Evolutionary conservation across 2,888 invertebrate genomes (phyloP).

Genomic region (Alentia gelatinosa): DNA sequence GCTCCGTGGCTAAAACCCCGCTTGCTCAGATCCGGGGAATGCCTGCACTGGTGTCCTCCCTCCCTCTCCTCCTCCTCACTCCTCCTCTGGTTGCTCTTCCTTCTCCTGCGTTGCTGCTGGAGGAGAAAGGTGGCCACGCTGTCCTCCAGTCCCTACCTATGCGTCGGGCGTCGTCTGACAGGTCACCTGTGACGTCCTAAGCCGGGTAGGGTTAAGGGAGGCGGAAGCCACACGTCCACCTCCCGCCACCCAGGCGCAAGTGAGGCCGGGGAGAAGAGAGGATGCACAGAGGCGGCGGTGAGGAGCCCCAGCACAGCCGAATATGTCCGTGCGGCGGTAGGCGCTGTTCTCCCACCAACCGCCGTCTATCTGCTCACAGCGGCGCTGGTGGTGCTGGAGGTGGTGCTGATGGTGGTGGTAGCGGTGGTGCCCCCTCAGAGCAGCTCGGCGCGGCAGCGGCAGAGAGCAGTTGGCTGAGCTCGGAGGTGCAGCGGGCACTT

Average conservation of each 20-base stretch:
- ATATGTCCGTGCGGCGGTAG: constrained; percentile 20
- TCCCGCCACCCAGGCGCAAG: constrained; percentile 5
- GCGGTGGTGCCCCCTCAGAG: no score
- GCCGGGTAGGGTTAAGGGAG: neutral
- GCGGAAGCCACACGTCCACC: neutral
- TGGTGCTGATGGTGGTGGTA: no score
- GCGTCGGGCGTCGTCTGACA: neutral
- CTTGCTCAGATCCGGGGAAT: neutral
- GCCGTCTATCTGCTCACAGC: no score
- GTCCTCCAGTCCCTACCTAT: neutral
- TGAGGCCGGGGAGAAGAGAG: neutral
- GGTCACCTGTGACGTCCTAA: neutral
- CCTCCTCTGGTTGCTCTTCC: neutral
- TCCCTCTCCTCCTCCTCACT: neutral
- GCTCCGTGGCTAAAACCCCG: neutral
- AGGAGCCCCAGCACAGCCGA: neutral
- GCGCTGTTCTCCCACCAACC: no score
- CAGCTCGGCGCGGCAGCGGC: no score
- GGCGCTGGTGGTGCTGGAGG: no score
- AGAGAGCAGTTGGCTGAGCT: no score
- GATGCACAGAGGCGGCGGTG: neutral
- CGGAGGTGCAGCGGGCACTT: no score
- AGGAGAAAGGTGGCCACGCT: neutral
- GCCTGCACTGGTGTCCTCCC: neutral
- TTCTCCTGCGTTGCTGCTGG: neutral